Base-by-base conservation (phyloP, 2,888 invertebrate species). In the Exocentrus adspersus region DNA sequence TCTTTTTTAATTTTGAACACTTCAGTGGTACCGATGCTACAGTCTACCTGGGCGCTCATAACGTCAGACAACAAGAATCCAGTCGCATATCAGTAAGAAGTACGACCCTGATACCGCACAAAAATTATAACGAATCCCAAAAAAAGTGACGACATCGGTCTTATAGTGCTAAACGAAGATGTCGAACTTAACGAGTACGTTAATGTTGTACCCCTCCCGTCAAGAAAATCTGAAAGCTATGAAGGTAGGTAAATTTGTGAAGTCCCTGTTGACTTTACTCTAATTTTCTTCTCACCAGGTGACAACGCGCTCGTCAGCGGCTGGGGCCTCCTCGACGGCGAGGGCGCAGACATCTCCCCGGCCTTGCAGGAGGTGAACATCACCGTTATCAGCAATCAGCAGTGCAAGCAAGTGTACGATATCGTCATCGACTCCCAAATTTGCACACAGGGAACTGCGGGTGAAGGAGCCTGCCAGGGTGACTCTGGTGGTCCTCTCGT, bases 11-110 rank as follows among this genome's bases (percentile, higher is more conserved):
- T n/a, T n/a, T n/a, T n/a, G n/a, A n/a, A n/a, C n/a, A n/a, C n/a
- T n/a, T 28, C 21, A 48, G 48, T 7, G n/a, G 24, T 9, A 7
- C 9, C 10, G 24, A 14, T 28, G 48, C 28, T 7, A 4, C 20
- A 1, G 48, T 48, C 14, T 48, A 48, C 16, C 48, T 48, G 12
- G 48, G 48, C 14, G 48, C n/a, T 6, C 48, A 48, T 16, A 24
- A 48, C 3, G 4, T n/a, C 6, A 1, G 20, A 20, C 3, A 6
- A 17, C 1, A n/a, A n/a, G 45, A 45, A 20, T 2, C 45, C n/a
- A n/a, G 19, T 1, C 7, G 19, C 1, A 10, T 45, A n/a, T 5
- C n/a, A n/a, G n/a, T 48, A n/a, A 12, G 14, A 1, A 48, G 48
- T 12, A 1, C 2, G 3, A 21, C 5, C 12, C 24, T 28, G 1